Evolutionary conservation across 1,140 invertebrate species (phyloP), one percentile per base, ranked within the genome.

Genomic region (Papilio xuthus): DNA sequence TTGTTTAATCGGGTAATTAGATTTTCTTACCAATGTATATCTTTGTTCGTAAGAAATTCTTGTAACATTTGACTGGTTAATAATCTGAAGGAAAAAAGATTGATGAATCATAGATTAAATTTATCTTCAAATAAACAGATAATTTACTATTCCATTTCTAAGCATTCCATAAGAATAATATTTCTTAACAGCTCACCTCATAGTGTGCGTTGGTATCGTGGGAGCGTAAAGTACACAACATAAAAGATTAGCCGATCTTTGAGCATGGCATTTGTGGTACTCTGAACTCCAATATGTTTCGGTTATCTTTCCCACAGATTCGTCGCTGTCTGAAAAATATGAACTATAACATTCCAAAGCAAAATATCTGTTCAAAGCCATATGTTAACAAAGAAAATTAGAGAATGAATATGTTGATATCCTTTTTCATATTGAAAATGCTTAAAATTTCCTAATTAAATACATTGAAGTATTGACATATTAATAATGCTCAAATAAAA

Each of bases 211-310:
- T 63, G 96, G 96, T 7, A 97, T 94, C 12, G 95, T 91, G 15
- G 96, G 95, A 20, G 95, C 94, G 88, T 96, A 97, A 1, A 97
- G 88, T 9, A 96, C 95, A 84, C 96, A 97, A 76, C 97, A 94
- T 81, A 97, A 92, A 79, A 96, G 94, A 84, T 96, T 92, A 18
- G 93, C 94, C 26, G 95, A 92, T 87, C 95, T 95, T 12, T 96
- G 86, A 15, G 95, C 96, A 84, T 97, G 97, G 86, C 97, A 97
- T 93, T 98, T 98, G 88, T 98, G 96, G 88, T 97, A 97, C 88
- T 97, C 97, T 0, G 97, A 97, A 86, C 96, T 96, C 95, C 97
- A 96, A 89, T 97, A 98, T 4, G 96, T 96, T 93, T 98, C 97
- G 50, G 89, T 84, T 44, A 93, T 84, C 13, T 79, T 80, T 2